Base-by-base conservation (phyloP, 2,797 vertebrate genomes). In the Rhinatrema bivittatum region DNA sequence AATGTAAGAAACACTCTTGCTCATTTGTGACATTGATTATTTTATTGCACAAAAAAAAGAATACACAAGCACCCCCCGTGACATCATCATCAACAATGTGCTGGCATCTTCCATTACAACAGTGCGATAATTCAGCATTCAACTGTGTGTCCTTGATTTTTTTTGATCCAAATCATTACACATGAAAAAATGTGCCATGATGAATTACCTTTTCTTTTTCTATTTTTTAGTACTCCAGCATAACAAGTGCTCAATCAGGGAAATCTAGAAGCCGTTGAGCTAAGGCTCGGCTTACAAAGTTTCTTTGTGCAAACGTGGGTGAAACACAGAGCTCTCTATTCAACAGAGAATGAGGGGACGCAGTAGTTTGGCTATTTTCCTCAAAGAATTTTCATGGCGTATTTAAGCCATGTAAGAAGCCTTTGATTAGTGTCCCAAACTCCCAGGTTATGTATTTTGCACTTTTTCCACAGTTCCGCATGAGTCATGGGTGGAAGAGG, bases 251-350 rank as follows among this genome's bases (percentile, higher is more conserved):
- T 12, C 2, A 6, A 4, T 11, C 7, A 15, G 6, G 10, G 16
- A 29, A 20, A 33, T 13, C 5, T 9, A 46, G 53, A 43, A 49
- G 31, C 40, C 43, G 14, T 40, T 29, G 7, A 44, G 50, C 29
- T 57, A 51, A 1, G 22, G n/a, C 34, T 44, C 5, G 39, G 42
- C 10, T 34, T 10, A 58, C 58, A 65, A 39, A 58, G 56, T 56
- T 52, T 44, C 50, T 58, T 56, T 65, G 61, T 70, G 46, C 0
- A 1, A 44, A n/a, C 34, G 36, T 40, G 42, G 31, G 39, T 39
- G 33, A 50, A 59, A 61, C 49, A 48, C 38, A n/a, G n/a, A 56
- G 46, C 26, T 44, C 51, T 50, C 61, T 65, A 49, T 52, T 63
- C 46, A 46, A 48, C 32, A 44, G 51, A 5, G 37, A 14, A 54